These are phyloP conservation scores for Thumatha senex DNA, from an alignment of 2,888 invertebrate genomes.

Conservation along the genomic window DNA sequence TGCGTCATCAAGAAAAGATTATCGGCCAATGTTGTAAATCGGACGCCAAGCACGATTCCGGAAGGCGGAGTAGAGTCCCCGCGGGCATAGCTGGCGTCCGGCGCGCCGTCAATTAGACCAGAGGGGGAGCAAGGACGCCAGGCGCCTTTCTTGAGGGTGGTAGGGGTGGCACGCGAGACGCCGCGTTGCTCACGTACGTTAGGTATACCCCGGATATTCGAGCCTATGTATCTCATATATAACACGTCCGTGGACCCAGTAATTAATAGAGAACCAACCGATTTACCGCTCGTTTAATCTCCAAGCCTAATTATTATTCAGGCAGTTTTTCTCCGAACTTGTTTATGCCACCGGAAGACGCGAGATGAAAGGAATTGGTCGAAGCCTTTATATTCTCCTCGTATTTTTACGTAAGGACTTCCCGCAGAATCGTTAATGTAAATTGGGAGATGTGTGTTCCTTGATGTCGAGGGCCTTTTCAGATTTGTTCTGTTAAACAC, in stretches of 20 bases:
- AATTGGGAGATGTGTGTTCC: conserved; percentile 48
- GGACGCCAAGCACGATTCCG: conserved; percentile 54
- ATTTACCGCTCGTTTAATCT: conserved; percentile 41
- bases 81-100: conserved; percentile 67
- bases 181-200: conserved; percentile 51
- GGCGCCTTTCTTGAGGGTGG: conserved; percentile 14
- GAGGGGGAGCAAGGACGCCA: conserved; percentile 51
- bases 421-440: conserved; percentile 57
- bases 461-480: too few species aligned
- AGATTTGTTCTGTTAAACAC: too few species aligned
- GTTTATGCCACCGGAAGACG: conserved; percentile 41
- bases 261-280: conserved; percentile 66
- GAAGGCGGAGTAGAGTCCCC: conserved; percentile 69
- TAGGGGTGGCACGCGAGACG: conserved; percentile 48
- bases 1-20: conserved; percentile 79
- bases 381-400: conserved; percentile 36
- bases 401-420: conserved; percentile 40
- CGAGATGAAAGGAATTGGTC: conserved; percentile 53
- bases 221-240: conserved; percentile 53
- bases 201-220: conserved; percentile 73
- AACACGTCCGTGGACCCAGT: conserved; percentile 48
- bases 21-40: conserved; percentile 77
- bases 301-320: conserved; percentile 46
- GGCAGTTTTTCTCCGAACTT: conserved; percentile 53
- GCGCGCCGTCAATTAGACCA: conserved; percentile 77